Base-by-base conservation (phyloP, 2,113 vertebrate genomes). In the Larimichthys crocea region DNA sequence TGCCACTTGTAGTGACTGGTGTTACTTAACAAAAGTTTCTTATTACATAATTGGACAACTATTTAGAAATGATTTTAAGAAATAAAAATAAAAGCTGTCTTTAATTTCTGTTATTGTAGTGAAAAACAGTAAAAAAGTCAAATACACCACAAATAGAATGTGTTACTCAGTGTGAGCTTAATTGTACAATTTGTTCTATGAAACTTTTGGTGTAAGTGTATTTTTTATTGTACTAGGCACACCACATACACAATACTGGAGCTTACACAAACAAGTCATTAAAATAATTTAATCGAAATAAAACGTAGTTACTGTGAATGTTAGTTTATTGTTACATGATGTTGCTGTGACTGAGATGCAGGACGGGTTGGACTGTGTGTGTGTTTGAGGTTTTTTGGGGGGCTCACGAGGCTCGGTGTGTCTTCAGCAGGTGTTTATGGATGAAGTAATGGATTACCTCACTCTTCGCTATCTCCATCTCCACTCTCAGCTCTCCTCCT, bases 371-470 rank as follows among this genome's bases (percentile, higher is more conserved):
- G 12, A 12, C 10, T 20, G 29, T 31, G 29, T 35, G 31, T 35
- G 31, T 35, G 20, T 56, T 56, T 0, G 15, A 20, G 46, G 55
- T 63, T 62, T 81, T 61, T 40, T 35, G 35, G 31, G 55, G 56
- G 55, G 35, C 74, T 80, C 82, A 64, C 16, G 15, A 46, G 35
- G 50, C 59, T 82, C 60, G 2, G 22, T 86, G 88, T 84, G 68
- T 82, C 69, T 84, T 87, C 74, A 87, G 82, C 84, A 88, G 87
- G 84, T 87, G 86, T 78, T 83, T 76, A 35, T 64, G 85, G 83
- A 86, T 64, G 48, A 79, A 82, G 73, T 93, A 88, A 93, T 91
- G 82, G 84, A 92, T 90, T 81, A 78, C 80, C 66, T 66, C 52
- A 76, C 57, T 74, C 61, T 79, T 62, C 86, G 64, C 89, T 87